Evolutionary conservation across 2,797 vertebrate genomes (phyloP).

Genomic region (Myripristis jacobus): DNA sequence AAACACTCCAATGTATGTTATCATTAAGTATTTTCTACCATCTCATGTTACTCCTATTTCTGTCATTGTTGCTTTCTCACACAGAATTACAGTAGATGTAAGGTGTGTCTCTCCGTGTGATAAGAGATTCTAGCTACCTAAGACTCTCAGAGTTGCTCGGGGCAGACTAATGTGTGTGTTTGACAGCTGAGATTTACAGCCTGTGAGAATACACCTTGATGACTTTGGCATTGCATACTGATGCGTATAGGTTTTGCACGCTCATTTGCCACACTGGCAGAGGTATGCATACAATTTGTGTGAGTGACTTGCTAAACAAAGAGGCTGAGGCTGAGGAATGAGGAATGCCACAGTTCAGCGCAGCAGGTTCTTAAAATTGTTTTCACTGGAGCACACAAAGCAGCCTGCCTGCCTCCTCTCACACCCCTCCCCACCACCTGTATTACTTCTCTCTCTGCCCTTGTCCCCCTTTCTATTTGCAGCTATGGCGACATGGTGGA

Average conservation of each 20-base stretch:
- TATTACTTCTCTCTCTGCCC: not conserved
- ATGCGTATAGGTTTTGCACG: not conserved
- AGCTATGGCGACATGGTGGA: constrained; percentile 88
- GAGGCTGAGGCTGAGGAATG: constrained; percentile 33
- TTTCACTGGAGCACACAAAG: not conserved
- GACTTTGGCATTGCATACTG: not conserved
- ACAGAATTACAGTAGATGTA: too few species aligned
- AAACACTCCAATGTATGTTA: not conserved
- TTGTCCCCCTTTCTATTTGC: not conserved
- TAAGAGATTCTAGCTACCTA: not conserved
- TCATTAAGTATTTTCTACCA: not conserved
- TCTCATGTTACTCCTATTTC: too few species aligned
- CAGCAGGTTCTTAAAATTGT: not conserved
- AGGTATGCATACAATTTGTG: not conserved
- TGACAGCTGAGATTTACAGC: constrained; percentile 4
- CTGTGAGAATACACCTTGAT: not conserved
- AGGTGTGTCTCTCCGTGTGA: not conserved
- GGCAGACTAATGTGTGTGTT: constrained; percentile 1
- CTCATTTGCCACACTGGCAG: not conserved
- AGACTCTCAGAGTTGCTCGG: not conserved
- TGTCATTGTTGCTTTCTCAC: not conserved
- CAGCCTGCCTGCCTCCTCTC: not conserved
- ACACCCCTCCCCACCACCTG: too few species aligned
- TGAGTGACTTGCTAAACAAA: not conserved
- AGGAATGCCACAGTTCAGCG: not conserved